Percentiles rank a stretch among this genome's conserved stretches.
phyloP scores from a whole-genome alignment of 2,113 vertebrate species.

The Zosterops hypoxanthus region DNA sequence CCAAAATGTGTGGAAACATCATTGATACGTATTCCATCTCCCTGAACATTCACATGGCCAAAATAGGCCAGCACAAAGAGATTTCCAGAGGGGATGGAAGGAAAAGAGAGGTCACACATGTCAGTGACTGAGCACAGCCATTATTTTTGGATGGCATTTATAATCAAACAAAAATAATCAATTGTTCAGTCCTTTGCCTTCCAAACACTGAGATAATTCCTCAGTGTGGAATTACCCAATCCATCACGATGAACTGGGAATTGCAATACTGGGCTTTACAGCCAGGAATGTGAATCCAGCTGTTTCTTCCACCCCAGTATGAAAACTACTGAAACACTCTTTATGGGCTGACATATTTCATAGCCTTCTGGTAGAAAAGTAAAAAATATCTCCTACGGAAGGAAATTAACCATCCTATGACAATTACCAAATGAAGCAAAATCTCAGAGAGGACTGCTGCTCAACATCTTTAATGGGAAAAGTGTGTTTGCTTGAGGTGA shows the following conservation, averaged over 20 bases:
- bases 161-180: slow-evolving; percentile 60
- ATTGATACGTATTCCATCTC: accelerated
- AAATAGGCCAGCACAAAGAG: background rate
- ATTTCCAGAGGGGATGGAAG: background rate
- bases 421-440: background rate
- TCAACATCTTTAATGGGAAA: background rate
- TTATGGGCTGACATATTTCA: slow-evolving; percentile 22
- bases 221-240: slow-evolving; percentile 41
- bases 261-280: background rate
- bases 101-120: background rate
- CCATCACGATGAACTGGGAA: slow-evolving; percentile 26
- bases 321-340: slow-evolving; percentile 7
- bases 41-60: background rate
- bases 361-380: slow-evolving; percentile 7
- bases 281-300: slow-evolving; percentile 46
- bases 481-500: background rate
- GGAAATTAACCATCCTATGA: background rate
- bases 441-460: background rate
- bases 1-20: background rate
- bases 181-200: slow-evolving; percentile 4
- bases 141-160: slow-evolving; percentile 33
- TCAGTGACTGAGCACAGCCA: background rate
- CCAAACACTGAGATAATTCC: slow-evolving; percentile 41
- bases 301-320: slow-evolving; percentile 18
- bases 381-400: background rate